A percentile compares a stretch with the other conserved stretches of the same genome.
These are phyloP conservation scores for Clupea harengus DNA, from an alignment of 2,113 vertebrate species.

Conservation along the genomic window DNA sequence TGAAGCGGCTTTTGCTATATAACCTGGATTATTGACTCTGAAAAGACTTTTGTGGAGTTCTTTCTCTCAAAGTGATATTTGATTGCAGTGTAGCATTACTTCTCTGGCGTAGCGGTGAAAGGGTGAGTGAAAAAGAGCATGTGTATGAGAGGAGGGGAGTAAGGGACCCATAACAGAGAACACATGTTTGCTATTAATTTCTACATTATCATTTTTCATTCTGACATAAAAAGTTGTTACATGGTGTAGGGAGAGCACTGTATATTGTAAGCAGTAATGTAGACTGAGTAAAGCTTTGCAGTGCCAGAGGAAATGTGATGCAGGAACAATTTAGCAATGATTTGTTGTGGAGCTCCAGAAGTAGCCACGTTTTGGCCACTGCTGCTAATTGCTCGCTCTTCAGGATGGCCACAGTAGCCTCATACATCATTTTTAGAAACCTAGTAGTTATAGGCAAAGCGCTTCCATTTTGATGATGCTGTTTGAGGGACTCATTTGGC, in stretches of 20 bases:
- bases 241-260: conserved; percentile 72
- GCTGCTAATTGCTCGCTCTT: conserved; percentile 28
- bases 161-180: conserved; percentile 66
- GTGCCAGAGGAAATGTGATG: conserved; percentile 82
- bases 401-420: conserved; percentile 14
- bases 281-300: conserved; percentile 78
- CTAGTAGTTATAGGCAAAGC: not conserved
- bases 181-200: conserved; percentile 91
- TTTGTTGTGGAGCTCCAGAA: conserved; percentile 79
- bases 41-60: conserved; percentile 31
- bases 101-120: conserved; percentile 43
- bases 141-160: conserved; percentile 62
- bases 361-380: conserved; percentile 57
- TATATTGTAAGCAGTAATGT: conserved; percentile 83
- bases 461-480: not conserved
- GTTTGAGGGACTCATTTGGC: not conserved
- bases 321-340: conserved; percentile 80
- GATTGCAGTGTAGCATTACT: conserved; percentile 51
- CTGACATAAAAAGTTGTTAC: conserved; percentile 78
- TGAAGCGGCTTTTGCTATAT: not conserved
- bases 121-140: conserved; percentile 44
- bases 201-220: conserved; percentile 92
- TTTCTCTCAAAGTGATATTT: conserved; percentile 50
- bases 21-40: conserved; percentile 22
- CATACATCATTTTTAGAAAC: not conserved